phyloP scores from a whole-genome alignment of 92 coral and sea anemone genomes.

The Epizoanthus rinbou region DNA sequence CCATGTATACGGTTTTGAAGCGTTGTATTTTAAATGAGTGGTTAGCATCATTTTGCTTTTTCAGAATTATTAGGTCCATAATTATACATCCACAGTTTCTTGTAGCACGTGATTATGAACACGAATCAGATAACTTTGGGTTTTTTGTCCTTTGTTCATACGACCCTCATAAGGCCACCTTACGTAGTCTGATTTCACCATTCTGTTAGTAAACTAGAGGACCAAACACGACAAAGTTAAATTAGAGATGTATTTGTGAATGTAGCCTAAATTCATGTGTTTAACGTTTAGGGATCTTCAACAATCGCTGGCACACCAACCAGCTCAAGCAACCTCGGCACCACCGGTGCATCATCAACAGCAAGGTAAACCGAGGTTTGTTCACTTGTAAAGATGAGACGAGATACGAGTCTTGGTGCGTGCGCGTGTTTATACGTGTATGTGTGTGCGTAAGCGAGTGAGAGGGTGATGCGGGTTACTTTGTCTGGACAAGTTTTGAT shows the following conservation, averaged over 20 bases:
- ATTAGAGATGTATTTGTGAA: not conserved
- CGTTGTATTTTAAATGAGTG: not conserved
- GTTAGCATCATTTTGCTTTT: not conserved
- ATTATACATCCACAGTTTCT: too few relatives aligned
- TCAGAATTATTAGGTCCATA: too few relatives aligned
- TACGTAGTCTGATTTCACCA: too few relatives aligned
- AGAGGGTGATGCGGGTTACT: too few relatives aligned
- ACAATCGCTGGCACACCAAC: conserved; percentile 85
- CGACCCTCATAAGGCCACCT: too few relatives aligned
- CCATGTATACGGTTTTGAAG: not conserved
- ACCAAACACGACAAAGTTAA: not conserved
- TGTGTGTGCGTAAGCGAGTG: too few relatives aligned
- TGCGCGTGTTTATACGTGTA: too few relatives aligned
- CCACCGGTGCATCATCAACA: conserved; percentile 87
- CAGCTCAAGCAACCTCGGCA: conserved; percentile 80
- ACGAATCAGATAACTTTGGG: too few relatives aligned
- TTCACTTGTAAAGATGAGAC: not conserved
- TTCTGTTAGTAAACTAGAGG: not conserved
- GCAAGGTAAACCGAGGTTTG: conserved; percentile 37
- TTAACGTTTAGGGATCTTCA: conserved; percentile 77
- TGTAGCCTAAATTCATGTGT: not conserved
- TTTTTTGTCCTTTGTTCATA: too few relatives aligned
- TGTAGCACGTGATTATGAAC: too few relatives aligned
- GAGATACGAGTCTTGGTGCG: too few relatives aligned
- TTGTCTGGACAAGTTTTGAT: too few relatives aligned